These are phyloP conservation scores for Elephantulus edwardii DNA, from an alignment of 2,113 vertebrate species.

Conservation along the genomic window DNA sequence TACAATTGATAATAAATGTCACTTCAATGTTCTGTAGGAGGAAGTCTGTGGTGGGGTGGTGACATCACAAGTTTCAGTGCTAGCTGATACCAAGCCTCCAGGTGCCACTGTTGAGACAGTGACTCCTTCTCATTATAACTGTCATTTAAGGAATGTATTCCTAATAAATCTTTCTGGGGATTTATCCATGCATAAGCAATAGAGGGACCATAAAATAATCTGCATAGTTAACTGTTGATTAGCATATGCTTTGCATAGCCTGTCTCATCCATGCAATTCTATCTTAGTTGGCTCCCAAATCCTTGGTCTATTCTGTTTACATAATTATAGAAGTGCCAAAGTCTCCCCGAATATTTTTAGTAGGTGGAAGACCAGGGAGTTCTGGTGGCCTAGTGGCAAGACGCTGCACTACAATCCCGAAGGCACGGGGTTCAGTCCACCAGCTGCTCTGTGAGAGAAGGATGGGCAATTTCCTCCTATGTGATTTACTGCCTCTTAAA, in stretches of 20 bases:
- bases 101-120: neutral
- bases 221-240: conserved; percentile 33
- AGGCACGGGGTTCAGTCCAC: no score
- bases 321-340: neutral
- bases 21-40: no score
- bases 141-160: neutral
- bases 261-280: neutral
- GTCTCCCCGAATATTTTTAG: neutral
- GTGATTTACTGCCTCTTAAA: no score
- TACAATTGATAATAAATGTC: no score
- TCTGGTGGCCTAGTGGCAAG: no score
- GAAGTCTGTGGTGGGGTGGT: no score
- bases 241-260: conserved; percentile 17
- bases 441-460: no score
- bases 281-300: conserved; percentile 30
- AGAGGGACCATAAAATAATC: neutral
- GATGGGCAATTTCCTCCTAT: no score
- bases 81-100: no score
- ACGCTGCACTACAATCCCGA: no score
- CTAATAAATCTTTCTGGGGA: conserved; percentile 12
- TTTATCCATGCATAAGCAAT: neutral
- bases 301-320: conserved; percentile 27
- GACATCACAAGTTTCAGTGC: no score
- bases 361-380: no score
- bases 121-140: conserved; percentile 18